phyloP scores from a whole-genome alignment of 2,888 invertebrate genomes.

The Zaprionus bogoriensis region DNA sequence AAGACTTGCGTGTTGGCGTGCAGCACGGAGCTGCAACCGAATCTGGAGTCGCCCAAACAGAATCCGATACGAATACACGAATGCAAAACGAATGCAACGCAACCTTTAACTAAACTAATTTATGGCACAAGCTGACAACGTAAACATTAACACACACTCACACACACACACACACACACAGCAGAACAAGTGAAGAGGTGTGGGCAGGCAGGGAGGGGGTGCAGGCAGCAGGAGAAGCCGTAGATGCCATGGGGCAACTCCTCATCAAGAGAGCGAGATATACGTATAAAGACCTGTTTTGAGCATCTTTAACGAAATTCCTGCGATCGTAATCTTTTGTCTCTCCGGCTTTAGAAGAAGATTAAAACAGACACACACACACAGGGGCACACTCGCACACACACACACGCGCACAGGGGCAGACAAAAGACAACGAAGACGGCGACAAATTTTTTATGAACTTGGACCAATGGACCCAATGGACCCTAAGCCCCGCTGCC shows the following conservation, averaged over 20 bases:
- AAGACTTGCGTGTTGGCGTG: slow-evolving; percentile 60
- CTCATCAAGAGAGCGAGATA: slow-evolving; percentile 11
- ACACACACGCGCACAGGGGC: slow-evolving; percentile 22
- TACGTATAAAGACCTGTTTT: slow-evolving; percentile 69
- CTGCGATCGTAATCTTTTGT: slow-evolving; percentile 79
- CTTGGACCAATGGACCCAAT: slow-evolving; percentile 41
- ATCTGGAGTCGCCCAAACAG: slow-evolving; percentile 18
- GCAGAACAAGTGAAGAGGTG: too few relatives aligned
- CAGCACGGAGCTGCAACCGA: slow-evolving; percentile 51
- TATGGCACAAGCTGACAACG: slow-evolving; percentile 81
- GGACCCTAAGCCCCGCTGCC: slow-evolving; percentile 19
- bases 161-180: background rate
- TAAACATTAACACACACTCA: slow-evolving; percentile 73
- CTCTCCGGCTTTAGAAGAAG: slow-evolving; percentile 74
- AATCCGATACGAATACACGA: slow-evolving; percentile 43
- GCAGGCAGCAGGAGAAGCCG: background rate
- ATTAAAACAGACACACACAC: slow-evolving; percentile 66
- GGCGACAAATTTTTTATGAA: slow-evolving; percentile 76
- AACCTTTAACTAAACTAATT: slow-evolving; percentile 81
- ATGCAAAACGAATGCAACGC: slow-evolving; percentile 68
- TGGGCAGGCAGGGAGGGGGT: background rate
- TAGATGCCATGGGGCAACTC: slow-evolving; percentile 26
- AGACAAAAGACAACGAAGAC: slow-evolving; percentile 58
- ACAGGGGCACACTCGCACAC: slow-evolving; percentile 14
- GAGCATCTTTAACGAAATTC: slow-evolving; percentile 79